These are phyloP conservation scores for Leucoraja ocellata DNA, from an alignment of 2,797 vertebrate genomes.

Conservation along the genomic window DNA sequence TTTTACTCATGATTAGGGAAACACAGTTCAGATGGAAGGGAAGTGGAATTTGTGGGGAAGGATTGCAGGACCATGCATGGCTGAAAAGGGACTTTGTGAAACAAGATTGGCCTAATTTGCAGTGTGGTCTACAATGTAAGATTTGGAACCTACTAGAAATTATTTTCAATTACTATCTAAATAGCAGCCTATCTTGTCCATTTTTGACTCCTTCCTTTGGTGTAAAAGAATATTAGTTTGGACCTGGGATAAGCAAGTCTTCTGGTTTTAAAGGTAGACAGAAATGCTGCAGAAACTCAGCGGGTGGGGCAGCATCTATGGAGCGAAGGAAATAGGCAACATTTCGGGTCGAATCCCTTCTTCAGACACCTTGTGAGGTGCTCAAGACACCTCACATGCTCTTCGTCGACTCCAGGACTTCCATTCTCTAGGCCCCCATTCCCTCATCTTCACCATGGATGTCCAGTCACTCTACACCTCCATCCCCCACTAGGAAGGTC, in stretches of 20 bases:
- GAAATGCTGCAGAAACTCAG: no score
- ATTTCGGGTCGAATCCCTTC: no score
- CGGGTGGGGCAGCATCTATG: no score
- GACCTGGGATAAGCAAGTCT: not conserved
- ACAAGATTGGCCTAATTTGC: not conserved
- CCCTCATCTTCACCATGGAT: no score
- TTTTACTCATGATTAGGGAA: no score
- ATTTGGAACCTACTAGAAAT: not conserved
- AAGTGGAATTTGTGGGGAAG: not conserved
- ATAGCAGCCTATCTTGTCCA: not conserved
- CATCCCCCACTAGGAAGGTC: no score
- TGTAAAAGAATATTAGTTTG: not conserved
- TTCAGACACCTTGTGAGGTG: no score
- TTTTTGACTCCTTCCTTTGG: not conserved
- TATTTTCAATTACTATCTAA: not conserved
- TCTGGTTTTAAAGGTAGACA: not conserved
- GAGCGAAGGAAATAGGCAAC: no score
- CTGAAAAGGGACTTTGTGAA: not conserved
- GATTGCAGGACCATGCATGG: not conserved
- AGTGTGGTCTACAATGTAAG: not conserved
- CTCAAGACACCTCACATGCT: no score
- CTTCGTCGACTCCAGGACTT: no score
- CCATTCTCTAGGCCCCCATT: no score
- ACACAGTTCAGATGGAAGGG: not conserved
- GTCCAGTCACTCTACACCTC: no score